These are phyloP conservation scores for Deroplatys truncata DNA, from an alignment of 2,888 invertebrate species.

Conservation along the genomic window DNA sequence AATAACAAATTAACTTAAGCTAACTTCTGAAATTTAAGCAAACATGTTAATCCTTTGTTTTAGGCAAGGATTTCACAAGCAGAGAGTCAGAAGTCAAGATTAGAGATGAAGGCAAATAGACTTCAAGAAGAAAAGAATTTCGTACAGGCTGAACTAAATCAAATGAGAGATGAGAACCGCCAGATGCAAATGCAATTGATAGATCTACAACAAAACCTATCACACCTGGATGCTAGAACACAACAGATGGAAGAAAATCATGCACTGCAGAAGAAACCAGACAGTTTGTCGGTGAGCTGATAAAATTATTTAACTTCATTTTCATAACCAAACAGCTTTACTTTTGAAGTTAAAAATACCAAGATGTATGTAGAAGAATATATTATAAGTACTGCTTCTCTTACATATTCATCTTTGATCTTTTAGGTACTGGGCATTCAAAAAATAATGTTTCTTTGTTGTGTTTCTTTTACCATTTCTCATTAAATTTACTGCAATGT, in stretches of 20 bases:
- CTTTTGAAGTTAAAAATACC: neutral
- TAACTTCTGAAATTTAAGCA: too few relatives aligned
- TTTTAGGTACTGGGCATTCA: neutral
- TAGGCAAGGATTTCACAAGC: neutral
- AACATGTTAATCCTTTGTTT: too few relatives aligned
- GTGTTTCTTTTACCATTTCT: too few relatives aligned
- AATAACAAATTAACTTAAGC: too few relatives aligned
- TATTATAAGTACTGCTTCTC: neutral
- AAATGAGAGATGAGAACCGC: neutral
- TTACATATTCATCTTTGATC: neutral
- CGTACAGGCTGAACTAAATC: neutral
- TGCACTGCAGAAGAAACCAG: neutral
- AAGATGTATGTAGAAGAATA: neutral
- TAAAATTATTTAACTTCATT: neutral
- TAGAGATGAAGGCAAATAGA: neutral
- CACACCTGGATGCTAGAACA: neutral
- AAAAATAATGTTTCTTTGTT: too few relatives aligned
- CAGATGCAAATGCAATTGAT: neutral
- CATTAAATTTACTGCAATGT: too few relatives aligned
- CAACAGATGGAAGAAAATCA: neutral
- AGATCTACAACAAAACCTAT: neutral
- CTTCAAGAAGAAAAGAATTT: neutral
- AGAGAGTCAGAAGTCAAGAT: neutral
- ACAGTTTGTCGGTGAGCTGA: neutral
- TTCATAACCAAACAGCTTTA: neutral